phyloP scores from a whole-genome alignment of 35 echinoderm and acorn worm species.

The Diadema setosum region DNA sequence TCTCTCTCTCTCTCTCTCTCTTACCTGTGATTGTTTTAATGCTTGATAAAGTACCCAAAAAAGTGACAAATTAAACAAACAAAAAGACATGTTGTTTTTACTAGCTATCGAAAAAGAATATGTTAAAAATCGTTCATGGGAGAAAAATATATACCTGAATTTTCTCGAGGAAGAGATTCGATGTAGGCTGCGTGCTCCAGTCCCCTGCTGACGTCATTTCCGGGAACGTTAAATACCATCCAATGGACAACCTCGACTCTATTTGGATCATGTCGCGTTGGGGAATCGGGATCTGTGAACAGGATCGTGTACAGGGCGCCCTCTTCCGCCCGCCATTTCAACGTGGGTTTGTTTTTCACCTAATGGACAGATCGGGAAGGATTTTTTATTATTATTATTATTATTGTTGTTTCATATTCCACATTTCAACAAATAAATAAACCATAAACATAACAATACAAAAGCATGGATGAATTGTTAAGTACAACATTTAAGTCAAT shows the following conservation, averaged over 20 bases:
- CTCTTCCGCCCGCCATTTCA: slow-evolving; percentile 20
- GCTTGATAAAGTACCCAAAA: neutral
- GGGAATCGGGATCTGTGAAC: slow-evolving; percentile 67
- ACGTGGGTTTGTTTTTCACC: slow-evolving; percentile 31
- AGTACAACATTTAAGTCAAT: too few species aligned
- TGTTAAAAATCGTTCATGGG: neutral
- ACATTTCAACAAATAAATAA: too few species aligned
- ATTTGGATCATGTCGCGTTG: slow-evolving; percentile 38
- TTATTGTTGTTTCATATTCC: too few species aligned
- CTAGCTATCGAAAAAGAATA: neutral
- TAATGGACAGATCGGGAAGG: too few species aligned
- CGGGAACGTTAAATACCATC: slow-evolving; percentile 83
- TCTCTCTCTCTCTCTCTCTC: too few species aligned
- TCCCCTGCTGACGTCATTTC: slow-evolving; percentile 65
- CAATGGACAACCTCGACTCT: slow-evolving; percentile 70
- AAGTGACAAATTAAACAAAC: neutral
- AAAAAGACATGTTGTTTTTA: neutral
- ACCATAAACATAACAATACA: too few species aligned
- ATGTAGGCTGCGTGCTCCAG: slow-evolving; percentile 70
- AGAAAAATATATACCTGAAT: slow-evolving; percentile 43
- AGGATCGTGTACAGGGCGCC: slow-evolving; percentile 53
- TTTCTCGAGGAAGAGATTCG: slow-evolving; percentile 71
- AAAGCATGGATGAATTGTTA: too few species aligned
- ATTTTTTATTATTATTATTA: too few species aligned
- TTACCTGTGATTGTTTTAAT: neutral